These are phyloP conservation scores for Magallana nippona DNA, from an alignment of 2,888 invertebrate genomes.

Conservation along the genomic window DNA sequence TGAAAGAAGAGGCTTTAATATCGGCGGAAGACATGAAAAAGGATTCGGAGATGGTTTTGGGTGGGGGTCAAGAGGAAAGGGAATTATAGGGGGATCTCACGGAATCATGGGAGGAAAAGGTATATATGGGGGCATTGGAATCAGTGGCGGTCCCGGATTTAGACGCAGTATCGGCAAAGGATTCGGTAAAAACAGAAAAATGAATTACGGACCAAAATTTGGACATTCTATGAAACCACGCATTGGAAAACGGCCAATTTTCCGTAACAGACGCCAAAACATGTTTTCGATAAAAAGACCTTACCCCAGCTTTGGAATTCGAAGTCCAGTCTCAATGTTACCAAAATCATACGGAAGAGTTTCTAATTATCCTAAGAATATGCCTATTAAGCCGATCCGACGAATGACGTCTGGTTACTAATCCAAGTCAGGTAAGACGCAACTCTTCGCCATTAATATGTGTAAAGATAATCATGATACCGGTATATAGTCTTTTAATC, in stretches of 20 bases:
- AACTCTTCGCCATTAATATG: background rate
- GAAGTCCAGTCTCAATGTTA: background rate
- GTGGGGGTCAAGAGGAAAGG: conserved; percentile 5
- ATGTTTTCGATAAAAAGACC: conserved; percentile 2
- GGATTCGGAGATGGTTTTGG: conserved; percentile 36
- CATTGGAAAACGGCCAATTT: background rate
- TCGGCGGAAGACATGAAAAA: background rate
- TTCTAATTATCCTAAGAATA: conserved; percentile 18
- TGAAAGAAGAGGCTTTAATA: conserved; percentile 18
- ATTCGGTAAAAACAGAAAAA: background rate
- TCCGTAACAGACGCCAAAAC: background rate
- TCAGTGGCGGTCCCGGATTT: background rate
- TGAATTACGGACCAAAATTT: background rate
- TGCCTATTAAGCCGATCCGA: background rate
- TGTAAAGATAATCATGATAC: too few relatives aligned
- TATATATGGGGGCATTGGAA: background rate
- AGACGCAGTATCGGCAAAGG: background rate
- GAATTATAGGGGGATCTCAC: background rate
- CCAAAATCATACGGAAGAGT: background rate
- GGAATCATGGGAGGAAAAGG: conserved; percentile 5
- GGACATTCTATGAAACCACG: background rate
- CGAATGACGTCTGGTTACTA: conserved; percentile 3
- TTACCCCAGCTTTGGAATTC: background rate
- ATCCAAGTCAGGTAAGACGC: background rate
- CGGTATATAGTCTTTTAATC: too few relatives aligned